Conservation (phyloP, 2,797 vertebrate genomes). For the Xenentodon cancila region DNA sequence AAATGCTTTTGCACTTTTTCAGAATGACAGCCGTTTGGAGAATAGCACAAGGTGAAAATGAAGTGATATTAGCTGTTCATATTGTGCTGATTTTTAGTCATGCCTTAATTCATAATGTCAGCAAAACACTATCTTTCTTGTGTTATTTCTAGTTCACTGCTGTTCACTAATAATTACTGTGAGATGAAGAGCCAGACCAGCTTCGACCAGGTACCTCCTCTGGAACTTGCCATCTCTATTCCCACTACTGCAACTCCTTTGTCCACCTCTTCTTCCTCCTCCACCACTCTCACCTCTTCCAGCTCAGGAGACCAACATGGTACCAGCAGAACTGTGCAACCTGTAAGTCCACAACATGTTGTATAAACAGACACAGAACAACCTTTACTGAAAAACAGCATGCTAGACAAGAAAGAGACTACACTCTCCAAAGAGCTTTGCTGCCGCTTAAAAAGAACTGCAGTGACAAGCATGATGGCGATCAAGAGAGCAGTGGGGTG, state of each 20-base stretch:
- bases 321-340: slow-evolving; percentile 13
- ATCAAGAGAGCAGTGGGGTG: slow-evolving; percentile 11
- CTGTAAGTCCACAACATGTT: slow-evolving; percentile 7
- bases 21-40: slow-evolving; percentile 37
- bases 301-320: slow-evolving; percentile 6
- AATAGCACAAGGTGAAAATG: background rate
- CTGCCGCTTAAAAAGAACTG: slow-evolving; percentile 2
- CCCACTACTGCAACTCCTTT: background rate
- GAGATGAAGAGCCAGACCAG: slow-evolving; percentile 2
- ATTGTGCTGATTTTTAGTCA: background rate
- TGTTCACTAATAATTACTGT: background rate
- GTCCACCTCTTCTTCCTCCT: background rate
- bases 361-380: slow-evolving; percentile 11
- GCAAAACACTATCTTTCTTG: too few species aligned
- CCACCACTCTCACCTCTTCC: background rate
- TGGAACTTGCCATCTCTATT: slow-evolving; percentile 5
- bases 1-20: slow-evolving; percentile 35
- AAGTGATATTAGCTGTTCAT: slow-evolving; percentile 5
- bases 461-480: slow-evolving; percentile 19
- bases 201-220: background rate
- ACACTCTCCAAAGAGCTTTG: slow-evolving; percentile 8
- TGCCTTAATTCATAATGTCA: background rate
- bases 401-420: slow-evolving; percentile 1
- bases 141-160: too few species aligned
- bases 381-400: slow-evolving; percentile 8